phyloP scores from a whole-genome alignment of 1,140 invertebrate species.

The Aphidius gifuensis region DNA sequence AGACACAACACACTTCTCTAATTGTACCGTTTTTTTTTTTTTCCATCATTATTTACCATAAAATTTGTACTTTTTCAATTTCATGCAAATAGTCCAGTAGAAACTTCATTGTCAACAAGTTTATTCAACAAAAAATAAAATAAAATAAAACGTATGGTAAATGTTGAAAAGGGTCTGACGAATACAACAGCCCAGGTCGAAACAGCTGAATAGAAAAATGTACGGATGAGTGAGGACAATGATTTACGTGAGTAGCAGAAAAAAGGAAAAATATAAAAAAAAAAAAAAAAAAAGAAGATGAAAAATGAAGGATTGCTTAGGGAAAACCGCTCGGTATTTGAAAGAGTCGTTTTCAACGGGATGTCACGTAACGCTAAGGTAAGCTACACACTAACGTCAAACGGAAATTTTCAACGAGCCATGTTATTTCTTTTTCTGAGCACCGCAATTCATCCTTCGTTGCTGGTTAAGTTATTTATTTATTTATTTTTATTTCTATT shows the following conservation, averaged over 20 bases:
- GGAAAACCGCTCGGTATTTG: slow-evolving; percentile 21
- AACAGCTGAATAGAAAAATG: neutral
- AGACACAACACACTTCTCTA: too few species aligned
- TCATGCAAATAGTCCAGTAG: too few species aligned
- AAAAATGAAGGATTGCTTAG: neutral
- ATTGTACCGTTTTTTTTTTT: too few species aligned
- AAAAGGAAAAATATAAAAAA: neutral
- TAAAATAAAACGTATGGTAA: too few species aligned
- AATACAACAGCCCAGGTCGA: too few species aligned
- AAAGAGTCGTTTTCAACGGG: slow-evolving; percentile 32
- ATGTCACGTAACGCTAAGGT: slow-evolving; percentile 28
- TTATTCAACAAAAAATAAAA: too few species aligned
- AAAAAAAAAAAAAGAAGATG: too few species aligned
- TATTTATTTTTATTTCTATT: slow-evolving; percentile 15
- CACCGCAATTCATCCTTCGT: slow-evolving; percentile 12
- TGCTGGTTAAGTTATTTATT: neutral
- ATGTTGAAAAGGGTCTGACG: too few species aligned
- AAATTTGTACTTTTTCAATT: too few species aligned
- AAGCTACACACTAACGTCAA: slow-evolving; percentile 24
- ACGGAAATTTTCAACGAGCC: slow-evolving; percentile 22
- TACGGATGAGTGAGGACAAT: slow-evolving; percentile 11
- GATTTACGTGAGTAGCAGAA: slow-evolving; percentile 12
- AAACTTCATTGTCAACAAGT: too few species aligned
- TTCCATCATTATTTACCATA: too few species aligned
- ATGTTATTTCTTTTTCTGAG: slow-evolving; percentile 9